These are phyloP conservation scores for Dendroctonus ponderosae DNA, from an alignment of 1,140 invertebrate species.

Conservation along the genomic window DNA sequence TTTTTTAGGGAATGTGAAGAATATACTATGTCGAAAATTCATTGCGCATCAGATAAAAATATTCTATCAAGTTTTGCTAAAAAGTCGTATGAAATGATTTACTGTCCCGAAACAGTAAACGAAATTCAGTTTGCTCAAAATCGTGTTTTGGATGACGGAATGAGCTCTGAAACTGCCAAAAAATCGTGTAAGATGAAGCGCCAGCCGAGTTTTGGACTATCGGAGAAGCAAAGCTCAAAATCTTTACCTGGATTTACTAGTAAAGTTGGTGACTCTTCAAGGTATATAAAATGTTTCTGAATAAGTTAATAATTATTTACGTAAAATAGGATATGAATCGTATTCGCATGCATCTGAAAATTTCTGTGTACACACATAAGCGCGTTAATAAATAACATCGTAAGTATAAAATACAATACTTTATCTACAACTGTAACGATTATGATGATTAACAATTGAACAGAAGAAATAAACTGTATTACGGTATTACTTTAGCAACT, in stretches of 20 bases:
- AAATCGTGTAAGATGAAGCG: conserved; percentile 41
- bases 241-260: conserved; percentile 25
- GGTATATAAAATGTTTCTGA: conserved; percentile 11
- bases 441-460: too few relatives aligned
- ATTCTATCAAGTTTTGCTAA: conserved; percentile 36
- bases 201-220: conserved; percentile 44
- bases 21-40: conserved; percentile 23
- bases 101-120: conserved; percentile 45
- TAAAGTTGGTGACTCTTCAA: conserved; percentile 22
- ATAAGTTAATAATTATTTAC: background rate
- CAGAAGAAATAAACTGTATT: too few relatives aligned
- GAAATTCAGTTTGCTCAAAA: conserved; percentile 49
- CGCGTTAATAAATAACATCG: too few relatives aligned
- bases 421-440: too few relatives aligned
- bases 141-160: conserved; percentile 41
- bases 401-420: too few relatives aligned
- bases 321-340: too few relatives aligned
- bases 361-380: too few relatives aligned
- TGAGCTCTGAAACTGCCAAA: conserved; percentile 38
- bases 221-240: conserved; percentile 42
- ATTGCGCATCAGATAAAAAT: conserved; percentile 40
- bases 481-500: too few relatives aligned
- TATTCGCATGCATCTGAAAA: too few relatives aligned
- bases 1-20: conserved; percentile 30
- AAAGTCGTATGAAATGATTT: conserved; percentile 48